Conservation (phyloP, 2,113 vertebrate species). For the Ochotona curzoniae region DNA sequence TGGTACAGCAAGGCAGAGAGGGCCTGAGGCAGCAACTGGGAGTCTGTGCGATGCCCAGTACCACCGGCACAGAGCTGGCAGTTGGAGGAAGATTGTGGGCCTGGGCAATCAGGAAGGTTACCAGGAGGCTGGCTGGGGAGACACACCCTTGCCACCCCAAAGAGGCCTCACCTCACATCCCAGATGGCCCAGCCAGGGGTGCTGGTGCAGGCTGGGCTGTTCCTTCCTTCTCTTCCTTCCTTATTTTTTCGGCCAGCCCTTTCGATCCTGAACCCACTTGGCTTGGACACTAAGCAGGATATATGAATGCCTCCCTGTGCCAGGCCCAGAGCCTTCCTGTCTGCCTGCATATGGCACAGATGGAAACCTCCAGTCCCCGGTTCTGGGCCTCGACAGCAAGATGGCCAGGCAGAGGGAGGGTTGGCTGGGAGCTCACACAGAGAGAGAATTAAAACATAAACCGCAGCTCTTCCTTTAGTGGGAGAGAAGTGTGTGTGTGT, state of each 20-base stretch:
- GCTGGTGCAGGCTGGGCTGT: not conserved
- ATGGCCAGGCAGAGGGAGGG: not conserved
- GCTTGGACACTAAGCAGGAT: not conserved
- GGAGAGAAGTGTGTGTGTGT: not conserved
- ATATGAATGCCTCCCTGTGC: not conserved
- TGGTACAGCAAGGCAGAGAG: not conserved
- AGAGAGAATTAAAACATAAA: conserved; percentile 69
- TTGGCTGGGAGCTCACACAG: conserved; percentile 16
- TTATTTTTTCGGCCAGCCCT: not conserved
- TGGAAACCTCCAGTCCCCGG: not conserved
- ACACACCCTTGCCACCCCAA: not conserved
- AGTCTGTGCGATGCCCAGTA: not conserved
- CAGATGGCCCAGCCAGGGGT: not conserved
- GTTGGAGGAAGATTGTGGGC: not conserved
- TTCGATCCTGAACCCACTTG: not conserved
- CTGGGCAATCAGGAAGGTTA: conserved; percentile 2
- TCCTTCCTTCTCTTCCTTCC: not conserved
- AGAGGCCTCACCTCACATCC: not conserved
- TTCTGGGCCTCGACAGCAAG: conserved; percentile 27
- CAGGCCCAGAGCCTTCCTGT: conserved; percentile 4
- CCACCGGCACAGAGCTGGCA: not conserved
- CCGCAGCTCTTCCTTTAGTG: conserved; percentile 66
- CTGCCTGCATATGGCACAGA: not conserved
- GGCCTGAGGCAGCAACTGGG: not conserved
- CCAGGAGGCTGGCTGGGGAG: not conserved